Evolutionary conservation across 2,888 invertebrate species (phyloP), one percentile per base, ranked within the genome.

Genomic region (Pilophorus perplexus): DNA sequence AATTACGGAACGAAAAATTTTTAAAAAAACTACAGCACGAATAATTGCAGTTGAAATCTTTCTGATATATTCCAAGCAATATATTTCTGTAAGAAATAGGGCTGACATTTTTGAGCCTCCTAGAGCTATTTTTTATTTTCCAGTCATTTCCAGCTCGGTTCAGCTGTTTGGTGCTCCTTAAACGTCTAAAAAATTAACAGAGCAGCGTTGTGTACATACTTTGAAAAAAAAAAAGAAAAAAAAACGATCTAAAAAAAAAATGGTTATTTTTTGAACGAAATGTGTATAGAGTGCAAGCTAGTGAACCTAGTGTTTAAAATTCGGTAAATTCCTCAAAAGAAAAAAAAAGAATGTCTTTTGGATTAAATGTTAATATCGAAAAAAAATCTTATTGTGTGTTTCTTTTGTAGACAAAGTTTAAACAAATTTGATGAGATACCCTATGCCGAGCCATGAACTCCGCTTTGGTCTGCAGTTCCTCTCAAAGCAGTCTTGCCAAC

Each of bases 221-320:
- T n/a, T n/a, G n/a, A n/a, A n/a, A n/a, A n/a, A n/a, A n/a, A n/a
- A 25, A 48, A 60, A 66, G 60, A 52, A 68, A 38, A 64, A 52
- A 54, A 52, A 64, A 20, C 23, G 33, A 20, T 52, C 25, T 33
- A 64, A 23, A 52, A 60, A n/a, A 59, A 62, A 66, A 52, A 62
- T 64, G 69, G 68, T 71, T 71, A 71, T 71, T 71, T 71, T 70
- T 71, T 46, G 44, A 48, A 25, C 40, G 66, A 70, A 67, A 69
- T 66, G 67, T 71, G 71, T 71, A 71, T 70, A 71, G 69, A 69
- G 67, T 68, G 68, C 70, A 68, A 70, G 67, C 70, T 70, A 70
- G 70, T 70, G 62, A 62, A 46, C 48, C 67, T 68, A 62, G 66
- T 59, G 23, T 33, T 59, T 59, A 25, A 37, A 42, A 48, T 18